Evolutionary conservation across 2,113 vertebrate species (phyloP).

Genomic region (Engraulis encrasicolus): DNA sequence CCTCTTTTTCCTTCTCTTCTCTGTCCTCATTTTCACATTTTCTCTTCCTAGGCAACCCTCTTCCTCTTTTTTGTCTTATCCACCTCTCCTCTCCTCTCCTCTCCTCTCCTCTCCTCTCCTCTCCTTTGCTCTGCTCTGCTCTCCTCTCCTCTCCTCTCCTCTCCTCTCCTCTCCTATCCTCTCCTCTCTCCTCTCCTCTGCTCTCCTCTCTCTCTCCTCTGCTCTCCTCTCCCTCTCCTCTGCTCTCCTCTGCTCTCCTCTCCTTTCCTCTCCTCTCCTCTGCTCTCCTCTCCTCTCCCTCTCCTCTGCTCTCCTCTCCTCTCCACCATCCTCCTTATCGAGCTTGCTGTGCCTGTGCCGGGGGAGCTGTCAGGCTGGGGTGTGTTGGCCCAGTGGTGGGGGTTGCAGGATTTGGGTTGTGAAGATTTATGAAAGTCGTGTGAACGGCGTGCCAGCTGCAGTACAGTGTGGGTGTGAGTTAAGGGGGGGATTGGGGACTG

Average conservation of each 20-base stretch:
- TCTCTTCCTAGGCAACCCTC: neutral
- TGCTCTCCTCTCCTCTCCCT: neutral
- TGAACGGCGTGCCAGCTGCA: constrained; percentile 37
- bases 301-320: neutral
- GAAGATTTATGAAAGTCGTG: constrained; percentile 43
- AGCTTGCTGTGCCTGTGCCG: neutral
- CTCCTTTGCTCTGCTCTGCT: too few species aligned
- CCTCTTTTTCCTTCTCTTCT: neutral
- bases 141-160: too few species aligned
- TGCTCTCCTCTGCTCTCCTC: neutral
- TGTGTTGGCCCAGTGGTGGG: constrained; percentile 18
- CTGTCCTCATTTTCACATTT: neutral
- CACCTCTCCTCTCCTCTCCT: neutral
- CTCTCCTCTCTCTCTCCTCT: too few species aligned
- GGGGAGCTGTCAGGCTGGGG: constrained; percentile 39
- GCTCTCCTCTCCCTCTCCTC: neutral
- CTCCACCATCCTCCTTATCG: too few species aligned
- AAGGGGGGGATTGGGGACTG: too few species aligned
- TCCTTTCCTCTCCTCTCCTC: neutral
- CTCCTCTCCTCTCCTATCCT: too few species aligned
- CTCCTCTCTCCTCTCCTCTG: too few species aligned
- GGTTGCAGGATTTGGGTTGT: constrained; percentile 42
- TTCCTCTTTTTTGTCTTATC: neutral
- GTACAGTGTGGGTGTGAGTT: constrained; percentile 47
- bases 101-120: too few species aligned